Evolutionary conservation across 2,888 invertebrate genomes (phyloP), one percentile per base, ranked within the genome.

Genomic region (Diarsia mendica): DNA sequence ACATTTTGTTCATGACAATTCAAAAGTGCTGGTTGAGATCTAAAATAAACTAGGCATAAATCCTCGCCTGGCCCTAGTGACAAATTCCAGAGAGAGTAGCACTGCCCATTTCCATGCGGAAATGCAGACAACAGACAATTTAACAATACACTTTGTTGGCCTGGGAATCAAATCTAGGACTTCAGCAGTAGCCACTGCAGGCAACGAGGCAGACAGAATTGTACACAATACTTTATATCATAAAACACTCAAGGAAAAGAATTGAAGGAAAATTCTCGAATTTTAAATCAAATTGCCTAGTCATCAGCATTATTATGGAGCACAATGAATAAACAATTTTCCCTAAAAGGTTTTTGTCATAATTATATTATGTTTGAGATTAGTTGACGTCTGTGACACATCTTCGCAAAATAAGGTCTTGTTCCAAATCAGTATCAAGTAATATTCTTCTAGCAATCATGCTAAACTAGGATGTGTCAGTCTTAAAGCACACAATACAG

Each of bases 211-310:
- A 8, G 3, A 60, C 13, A 55, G 5, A 63, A 63, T 13, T 13
- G n/a, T 39, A 13, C n/a, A 44, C n/a, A n/a, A 63, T 63, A 44
- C 13, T 61, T 55, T 51, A 64, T 39, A 74, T 23, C 46, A 33
- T 3, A 28, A 13, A 33, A 79, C 10, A 63, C 39, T 39, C n/a
- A 74, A 80, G 46, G 63, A 28, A 58, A 65, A 65, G 0, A 51
- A 39, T 13, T 33, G 0, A 13, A 33, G 77, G 74, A 55, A 64
- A 79, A 44, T 15, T 63, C 18, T 4, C 20, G 55, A 46, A 55
- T 49, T 49, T 44, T 0, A 33, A 64, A 49, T 49, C 8, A 23
- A 20, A 63, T 49, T 53, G 13, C 8, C 6, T 9, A 33, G 11
- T n/a, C 6, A 46, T 28, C 20, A 15, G 1, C 15, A 23, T 15